Conservation (phyloP, 2,888 invertebrate species). For the Dicranocentrus wangi region DNA sequence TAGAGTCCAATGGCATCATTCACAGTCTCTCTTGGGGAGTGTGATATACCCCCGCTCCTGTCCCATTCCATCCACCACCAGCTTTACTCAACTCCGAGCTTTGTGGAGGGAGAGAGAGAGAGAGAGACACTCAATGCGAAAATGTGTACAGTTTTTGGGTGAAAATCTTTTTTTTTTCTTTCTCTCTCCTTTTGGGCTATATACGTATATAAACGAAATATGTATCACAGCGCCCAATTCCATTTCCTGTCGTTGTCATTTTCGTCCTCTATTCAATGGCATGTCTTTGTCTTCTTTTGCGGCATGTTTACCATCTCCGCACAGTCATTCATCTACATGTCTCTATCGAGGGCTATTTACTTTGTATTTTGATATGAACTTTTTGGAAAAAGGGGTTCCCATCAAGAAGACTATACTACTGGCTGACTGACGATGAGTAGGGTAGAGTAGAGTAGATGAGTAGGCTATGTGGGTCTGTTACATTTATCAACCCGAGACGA, state of each 20-base stretch:
- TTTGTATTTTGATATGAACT: background rate
- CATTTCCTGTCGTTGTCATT: conserved; percentile 43
- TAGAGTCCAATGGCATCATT: background rate
- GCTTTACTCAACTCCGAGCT: no score
- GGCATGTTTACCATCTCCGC: conserved; percentile 43
- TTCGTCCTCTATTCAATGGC: conserved; percentile 56
- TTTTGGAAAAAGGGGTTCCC: background rate
- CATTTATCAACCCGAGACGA: background rate
- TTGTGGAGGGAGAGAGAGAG: no score
- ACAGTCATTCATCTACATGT: conserved; percentile 18
- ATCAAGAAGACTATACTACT: no score
- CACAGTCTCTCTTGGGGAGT: background rate
- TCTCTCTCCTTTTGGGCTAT: no score
- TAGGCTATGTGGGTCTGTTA: no score
- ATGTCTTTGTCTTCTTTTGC: conserved; percentile 42
- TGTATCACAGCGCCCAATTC: conserved; percentile 27
- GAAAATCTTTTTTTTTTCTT: no score
- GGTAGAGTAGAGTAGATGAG: no score
- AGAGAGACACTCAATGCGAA: no score
- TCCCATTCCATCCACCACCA: no score
- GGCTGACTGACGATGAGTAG: no score
- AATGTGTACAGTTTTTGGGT: no score
- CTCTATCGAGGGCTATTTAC: no score
- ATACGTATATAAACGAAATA: conserved; percentile 1
- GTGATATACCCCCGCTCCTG: background rate